These are phyloP conservation scores for Batillaria attramentaria DNA, from an alignment of 1,140 invertebrate genomes.

Conservation along the genomic window DNA sequence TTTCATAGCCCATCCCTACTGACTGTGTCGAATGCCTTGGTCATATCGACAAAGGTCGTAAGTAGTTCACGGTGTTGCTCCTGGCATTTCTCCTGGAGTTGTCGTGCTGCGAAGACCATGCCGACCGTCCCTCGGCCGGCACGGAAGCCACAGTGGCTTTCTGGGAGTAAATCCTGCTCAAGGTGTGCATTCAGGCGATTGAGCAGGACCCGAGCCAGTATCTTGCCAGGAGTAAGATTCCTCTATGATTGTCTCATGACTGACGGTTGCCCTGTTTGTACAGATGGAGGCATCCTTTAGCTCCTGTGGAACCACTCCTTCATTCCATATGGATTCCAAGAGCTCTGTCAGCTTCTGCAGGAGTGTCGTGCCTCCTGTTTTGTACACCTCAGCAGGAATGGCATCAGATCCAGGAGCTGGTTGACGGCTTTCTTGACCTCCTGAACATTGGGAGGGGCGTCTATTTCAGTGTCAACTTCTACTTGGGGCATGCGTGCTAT, in stretches of 20 bases:
- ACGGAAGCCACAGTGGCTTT: conserved; percentile 44
- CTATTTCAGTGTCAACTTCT: conserved; percentile 14
- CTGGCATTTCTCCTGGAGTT: conserved; percentile 43
- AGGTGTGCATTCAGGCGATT: conserved; percentile 33
- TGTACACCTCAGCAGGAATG: conserved; percentile 42
- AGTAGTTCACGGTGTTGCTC: conserved; percentile 47
- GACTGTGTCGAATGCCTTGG: conserved; percentile 47
- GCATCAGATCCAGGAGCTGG: conserved; percentile 33
- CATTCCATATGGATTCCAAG: conserved; percentile 30
- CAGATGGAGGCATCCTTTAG: conserved; percentile 42
- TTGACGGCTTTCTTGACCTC: conserved; percentile 32
- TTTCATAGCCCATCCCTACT: conserved; percentile 34
- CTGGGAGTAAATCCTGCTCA: conserved; percentile 30
- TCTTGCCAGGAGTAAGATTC: conserved; percentile 44
- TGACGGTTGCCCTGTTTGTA: conserved; percentile 38
- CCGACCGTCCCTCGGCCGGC: conserved; percentile 32
- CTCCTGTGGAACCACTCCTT: conserved; percentile 31
- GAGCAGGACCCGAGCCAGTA: conserved; percentile 40
- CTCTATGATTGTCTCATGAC: conserved; percentile 36
- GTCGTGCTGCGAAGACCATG: conserved; percentile 40
- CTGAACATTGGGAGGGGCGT: not conserved
- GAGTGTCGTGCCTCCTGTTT: conserved; percentile 12
- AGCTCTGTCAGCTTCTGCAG: conserved; percentile 27
- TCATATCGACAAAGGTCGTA: conserved; percentile 48
- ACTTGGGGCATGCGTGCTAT: conserved; percentile 34